These are phyloP conservation scores for Aphis gossypii DNA, from an alignment of 1,140 invertebrate species.

Conservation along the genomic window DNA sequence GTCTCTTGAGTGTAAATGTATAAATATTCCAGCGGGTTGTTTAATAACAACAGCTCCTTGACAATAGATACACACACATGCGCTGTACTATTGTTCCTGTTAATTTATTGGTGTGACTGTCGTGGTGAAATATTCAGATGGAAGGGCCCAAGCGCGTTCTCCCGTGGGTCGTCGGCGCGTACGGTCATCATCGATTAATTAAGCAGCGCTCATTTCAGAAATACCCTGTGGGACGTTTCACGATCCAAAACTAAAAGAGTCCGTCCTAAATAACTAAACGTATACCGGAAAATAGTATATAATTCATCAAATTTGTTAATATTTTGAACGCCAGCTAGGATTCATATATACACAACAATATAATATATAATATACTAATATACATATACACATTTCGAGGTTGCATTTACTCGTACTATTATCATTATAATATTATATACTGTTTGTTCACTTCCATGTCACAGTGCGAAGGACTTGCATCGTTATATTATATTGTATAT, in stretches of 20 bases:
- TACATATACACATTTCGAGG: not conserved
- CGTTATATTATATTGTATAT: not conserved
- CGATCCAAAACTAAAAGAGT: conserved; percentile 6
- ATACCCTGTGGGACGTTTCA: conserved; percentile 11
- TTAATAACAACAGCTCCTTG: not conserved
- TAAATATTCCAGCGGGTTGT: conserved; percentile 14
- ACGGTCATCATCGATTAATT: conserved; percentile 40
- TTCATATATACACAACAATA: no score
- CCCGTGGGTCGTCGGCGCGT: conserved; percentile 14
- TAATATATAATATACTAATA: no score
- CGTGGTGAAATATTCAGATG: conserved; percentile 12
- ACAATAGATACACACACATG: not conserved
- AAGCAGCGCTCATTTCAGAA: conserved; percentile 1
- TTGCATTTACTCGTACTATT: not conserved
- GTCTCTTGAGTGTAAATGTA: not conserved
- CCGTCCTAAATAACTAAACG: not conserved
- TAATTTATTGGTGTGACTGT: conserved; percentile 3
- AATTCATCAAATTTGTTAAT: not conserved
- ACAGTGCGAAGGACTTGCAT: not conserved
- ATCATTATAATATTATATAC: not conserved
- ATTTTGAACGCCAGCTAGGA: not conserved
- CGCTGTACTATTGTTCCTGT: not conserved
- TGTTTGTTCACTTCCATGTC: not conserved
- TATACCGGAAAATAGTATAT: not conserved
- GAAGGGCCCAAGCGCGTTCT: not conserved